Base-by-base conservation (phyloP, 2,888 invertebrate genomes). In the Lasioglossum lativentre region DNA sequence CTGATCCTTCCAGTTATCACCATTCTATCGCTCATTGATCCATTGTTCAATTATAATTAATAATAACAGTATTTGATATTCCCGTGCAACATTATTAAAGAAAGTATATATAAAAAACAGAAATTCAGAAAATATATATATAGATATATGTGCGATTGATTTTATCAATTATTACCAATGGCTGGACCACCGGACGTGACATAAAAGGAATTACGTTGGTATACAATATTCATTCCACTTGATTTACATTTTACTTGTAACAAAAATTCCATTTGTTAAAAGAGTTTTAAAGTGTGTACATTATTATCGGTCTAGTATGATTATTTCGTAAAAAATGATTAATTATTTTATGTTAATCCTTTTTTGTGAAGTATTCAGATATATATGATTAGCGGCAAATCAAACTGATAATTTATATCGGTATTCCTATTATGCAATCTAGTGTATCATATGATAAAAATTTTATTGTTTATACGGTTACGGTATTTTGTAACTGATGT, bases 221-320 rank as follows among this genome's bases (percentile, higher is more conserved):
- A n/a, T n/a, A 56, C 56, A 56, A 56, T 81, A 72, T 79, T 81
- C 63, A 80, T 74, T 76, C 42, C 74, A 83, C 80, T 82, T 74
- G 78, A 85, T 75, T 85, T 77, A 86, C 80, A 75, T 72, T 80
- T 82, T 68, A 81, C 42, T 56, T 78, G 63, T 75, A 68, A 52
- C 38, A 70, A 77, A 75, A 79, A 45, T 75, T 73, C 80, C 72
- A 73, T 76, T 40, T 75, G 66, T 75, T 70, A 38, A 75, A 76
- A 80, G 76, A 85, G 72, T 27, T 42, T 79, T 76, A 68, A 56
- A 30, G 38, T 52, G 72, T 85, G 68, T 85, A 85, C 85, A 79
- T 75, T 83, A 56, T 75, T 84, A 79, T 75, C 30, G 40, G 40
- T 56, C 27, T 59, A 72, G 38, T 81, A 59, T 40, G 70, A 75